phyloP scores from a whole-genome alignment of 2,797 vertebrate species.

The Poeciliopsis paucimaculata region DNA sequence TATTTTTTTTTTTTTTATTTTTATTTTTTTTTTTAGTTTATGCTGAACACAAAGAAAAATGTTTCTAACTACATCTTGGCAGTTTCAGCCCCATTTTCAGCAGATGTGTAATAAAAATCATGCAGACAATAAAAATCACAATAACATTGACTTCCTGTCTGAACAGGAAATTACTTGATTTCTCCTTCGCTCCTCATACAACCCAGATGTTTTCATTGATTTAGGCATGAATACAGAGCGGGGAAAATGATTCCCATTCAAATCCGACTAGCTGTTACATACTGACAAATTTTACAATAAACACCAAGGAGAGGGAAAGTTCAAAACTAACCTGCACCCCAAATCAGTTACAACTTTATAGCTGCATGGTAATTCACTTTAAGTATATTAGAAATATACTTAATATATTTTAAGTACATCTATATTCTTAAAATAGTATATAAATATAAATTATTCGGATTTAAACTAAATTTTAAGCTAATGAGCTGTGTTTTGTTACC shows the following conservation, averaged over 20 bases:
- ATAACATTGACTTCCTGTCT: background rate
- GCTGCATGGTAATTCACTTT: background rate
- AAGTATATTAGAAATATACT: background rate
- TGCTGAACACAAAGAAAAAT: no score
- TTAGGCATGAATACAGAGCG: slow-evolving; percentile 19
- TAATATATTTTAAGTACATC: background rate
- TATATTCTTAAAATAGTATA: background rate
- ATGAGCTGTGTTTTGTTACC: background rate
- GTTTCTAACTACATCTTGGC: background rate
- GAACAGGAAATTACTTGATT: slow-evolving; percentile 3
- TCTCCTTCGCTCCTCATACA: background rate
- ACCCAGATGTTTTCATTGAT: slow-evolving; percentile 1
- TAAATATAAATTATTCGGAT: background rate
- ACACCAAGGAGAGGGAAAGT: slow-evolving; percentile 57
- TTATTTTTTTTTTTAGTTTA: background rate
- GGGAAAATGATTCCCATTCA: slow-evolving; percentile 42
- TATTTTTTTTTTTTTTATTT: no score
- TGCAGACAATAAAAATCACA: slow-evolving; percentile 5
- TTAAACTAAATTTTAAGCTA: background rate
- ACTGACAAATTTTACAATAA: slow-evolving; percentile 48
- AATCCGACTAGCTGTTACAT: slow-evolving; percentile 1
- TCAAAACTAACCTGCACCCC: slow-evolving; percentile 33
- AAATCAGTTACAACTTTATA: background rate
- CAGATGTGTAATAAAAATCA: background rate
- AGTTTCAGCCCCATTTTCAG: background rate